These are phyloP conservation scores for Tiliacea citrago DNA, from an alignment of 2,888 invertebrate genomes.

Conservation along the genomic window DNA sequence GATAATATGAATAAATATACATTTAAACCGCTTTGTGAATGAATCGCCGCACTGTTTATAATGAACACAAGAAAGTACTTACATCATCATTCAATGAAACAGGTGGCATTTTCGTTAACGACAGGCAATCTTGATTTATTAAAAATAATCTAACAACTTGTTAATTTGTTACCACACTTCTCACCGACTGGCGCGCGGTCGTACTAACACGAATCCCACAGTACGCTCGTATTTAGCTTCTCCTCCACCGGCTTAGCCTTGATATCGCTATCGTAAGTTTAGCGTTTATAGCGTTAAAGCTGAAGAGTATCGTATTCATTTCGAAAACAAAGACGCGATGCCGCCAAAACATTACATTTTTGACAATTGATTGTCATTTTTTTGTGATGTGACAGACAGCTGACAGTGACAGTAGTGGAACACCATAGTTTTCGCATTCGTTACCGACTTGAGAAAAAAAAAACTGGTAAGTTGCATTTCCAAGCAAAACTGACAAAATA, in stretches of 20 bases:
- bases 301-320: slow-evolving; percentile 39
- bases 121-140: slow-evolving; percentile 42
- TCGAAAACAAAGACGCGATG: slow-evolving; percentile 41
- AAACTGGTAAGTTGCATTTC: not conserved
- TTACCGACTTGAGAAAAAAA: not conserved
- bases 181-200: slow-evolving; percentile 72
- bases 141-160: slow-evolving; percentile 48
- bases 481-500: not conserved
- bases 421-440: not conserved
- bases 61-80: slow-evolving; percentile 57
- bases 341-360: slow-evolving; percentile 57
- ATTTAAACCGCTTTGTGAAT: not conserved
- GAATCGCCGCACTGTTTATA: slow-evolving; percentile 7
- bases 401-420: slow-evolving; percentile 34
- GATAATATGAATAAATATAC: not conserved
- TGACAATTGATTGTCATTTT: slow-evolving; percentile 16
- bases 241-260: slow-evolving; percentile 75
- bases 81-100: slow-evolving; percentile 87
- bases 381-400: slow-evolving; percentile 14
- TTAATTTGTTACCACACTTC: slow-evolving; percentile 65
- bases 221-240: slow-evolving; percentile 79
- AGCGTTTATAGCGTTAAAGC: slow-evolving; percentile 49
- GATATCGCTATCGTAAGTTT: slow-evolving; percentile 77
- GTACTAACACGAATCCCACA: slow-evolving; percentile 80
- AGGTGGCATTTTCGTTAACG: slow-evolving; percentile 83